These are phyloP conservation scores for Limnephilus auricula DNA, from an alignment of 2,888 invertebrate genomes.

Conservation along the genomic window DNA sequence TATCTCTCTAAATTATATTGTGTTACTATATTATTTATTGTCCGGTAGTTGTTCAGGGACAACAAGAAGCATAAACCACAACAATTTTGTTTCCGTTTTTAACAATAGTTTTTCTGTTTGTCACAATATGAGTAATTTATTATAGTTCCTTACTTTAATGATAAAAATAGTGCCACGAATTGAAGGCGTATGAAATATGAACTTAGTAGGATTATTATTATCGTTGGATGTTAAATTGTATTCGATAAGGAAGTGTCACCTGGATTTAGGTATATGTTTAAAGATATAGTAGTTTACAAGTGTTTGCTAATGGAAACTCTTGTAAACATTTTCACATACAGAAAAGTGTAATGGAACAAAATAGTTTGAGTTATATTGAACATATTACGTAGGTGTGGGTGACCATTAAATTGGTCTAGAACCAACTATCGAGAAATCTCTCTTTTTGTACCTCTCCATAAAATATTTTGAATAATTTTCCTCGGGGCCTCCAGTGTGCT, in stretches of 20 bases:
- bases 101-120: neutral
- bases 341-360: no score
- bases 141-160: neutral
- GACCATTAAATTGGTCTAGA: no score
- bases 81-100: neutral
- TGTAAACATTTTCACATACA: neutral
- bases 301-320: neutral
- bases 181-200: constrained; percentile 2
- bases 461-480: no score
- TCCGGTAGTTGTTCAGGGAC: neutral
- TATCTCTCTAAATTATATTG: neutral
- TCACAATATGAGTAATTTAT: constrained; percentile 29
- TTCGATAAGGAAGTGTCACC: neutral
- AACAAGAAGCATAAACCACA: neutral
- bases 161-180: neutral
- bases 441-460: no score
- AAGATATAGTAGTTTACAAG: neutral
- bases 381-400: no score
- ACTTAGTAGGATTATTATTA: neutral
- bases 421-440: no score
- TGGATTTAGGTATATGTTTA: neutral
- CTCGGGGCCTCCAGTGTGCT: no score
- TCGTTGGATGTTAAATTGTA: neutral
- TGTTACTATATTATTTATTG: neutral
- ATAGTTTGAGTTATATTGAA: no score